Evolutionary conservation across 2,113 vertebrate species (phyloP).

Genomic region (Ailuropoda melanoleuca): DNA sequence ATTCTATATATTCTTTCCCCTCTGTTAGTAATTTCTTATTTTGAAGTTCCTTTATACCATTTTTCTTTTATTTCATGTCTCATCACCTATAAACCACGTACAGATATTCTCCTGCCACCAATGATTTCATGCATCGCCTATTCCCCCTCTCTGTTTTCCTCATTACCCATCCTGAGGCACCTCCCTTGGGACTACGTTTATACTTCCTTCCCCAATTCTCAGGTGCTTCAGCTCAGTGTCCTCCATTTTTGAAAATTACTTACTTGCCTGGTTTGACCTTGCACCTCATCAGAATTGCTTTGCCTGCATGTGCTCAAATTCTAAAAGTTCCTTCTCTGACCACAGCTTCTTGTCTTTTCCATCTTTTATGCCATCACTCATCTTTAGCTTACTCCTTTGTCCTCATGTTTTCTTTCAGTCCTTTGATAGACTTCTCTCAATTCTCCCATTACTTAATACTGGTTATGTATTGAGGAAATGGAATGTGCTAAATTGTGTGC

Average conservation of each 20-base stretch:
- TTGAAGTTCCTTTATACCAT: not conserved
- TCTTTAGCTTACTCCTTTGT: not conserved
- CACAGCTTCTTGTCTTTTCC: not conserved
- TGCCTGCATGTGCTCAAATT: not conserved
- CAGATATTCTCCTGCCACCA: not conserved
- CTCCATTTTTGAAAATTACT: not conserved
- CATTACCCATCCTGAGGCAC: not conserved
- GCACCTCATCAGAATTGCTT: not conserved
- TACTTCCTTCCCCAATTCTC: not conserved
- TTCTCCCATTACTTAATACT: not conserved
- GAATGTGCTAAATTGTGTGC: not conserved
- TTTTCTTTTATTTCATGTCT: slow-evolving; percentile 7
- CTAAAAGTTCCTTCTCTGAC: not conserved
- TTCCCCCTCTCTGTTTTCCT: not conserved
- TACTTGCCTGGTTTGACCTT: not conserved
- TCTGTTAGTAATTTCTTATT: not conserved
- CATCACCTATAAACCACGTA: not conserved
- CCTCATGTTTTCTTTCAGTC: not conserved
- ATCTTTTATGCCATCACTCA: not conserved
- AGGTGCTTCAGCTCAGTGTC: not conserved
- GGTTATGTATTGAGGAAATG: not conserved
- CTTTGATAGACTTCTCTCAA: not conserved
- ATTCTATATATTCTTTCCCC: not conserved
- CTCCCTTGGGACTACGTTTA: not conserved
- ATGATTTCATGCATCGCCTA: not conserved